Percentiles rank a stretch among this genome's conserved stretches.
Evolutionary conservation across 2,797 vertebrate species (phyloP).

Genomic region (Eospalax fontanierii): DNA sequence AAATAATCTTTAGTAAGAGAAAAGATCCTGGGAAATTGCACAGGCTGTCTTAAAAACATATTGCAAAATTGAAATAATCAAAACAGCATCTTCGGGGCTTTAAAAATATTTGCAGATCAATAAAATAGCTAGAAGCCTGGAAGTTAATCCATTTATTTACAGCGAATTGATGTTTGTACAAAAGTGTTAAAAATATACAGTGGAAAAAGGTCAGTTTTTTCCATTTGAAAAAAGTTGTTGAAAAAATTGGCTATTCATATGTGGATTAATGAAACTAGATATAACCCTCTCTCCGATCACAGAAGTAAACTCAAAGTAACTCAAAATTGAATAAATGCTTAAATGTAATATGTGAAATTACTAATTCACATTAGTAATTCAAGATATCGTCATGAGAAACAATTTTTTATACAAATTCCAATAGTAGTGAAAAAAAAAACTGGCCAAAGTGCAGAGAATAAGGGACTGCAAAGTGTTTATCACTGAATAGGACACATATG

Average conservation of each 20-base stretch:
- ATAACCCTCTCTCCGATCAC: too few relatives aligned
- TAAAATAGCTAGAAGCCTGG: neutral
- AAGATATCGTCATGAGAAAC: neutral
- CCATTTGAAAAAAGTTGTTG: neutral
- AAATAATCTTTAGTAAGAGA: neutral
- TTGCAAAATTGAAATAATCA: neutral
- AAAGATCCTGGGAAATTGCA: neutral
- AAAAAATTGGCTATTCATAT: neutral
- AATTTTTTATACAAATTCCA: neutral
- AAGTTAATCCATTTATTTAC: neutral
- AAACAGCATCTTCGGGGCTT: neutral
- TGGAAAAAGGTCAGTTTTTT: neutral
- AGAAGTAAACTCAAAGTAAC: neutral
- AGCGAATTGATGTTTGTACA: neutral
- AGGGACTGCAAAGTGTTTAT: too few relatives aligned
- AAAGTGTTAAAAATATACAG: neutral
- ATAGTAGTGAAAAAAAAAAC: neutral
- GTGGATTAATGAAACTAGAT: neutral
- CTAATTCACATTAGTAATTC: too few relatives aligned
- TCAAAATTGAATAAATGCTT: neutral
- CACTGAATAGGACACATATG: too few relatives aligned
- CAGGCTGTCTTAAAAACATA: neutral
- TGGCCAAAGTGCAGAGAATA: too few relatives aligned
- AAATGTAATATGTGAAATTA: too few relatives aligned
- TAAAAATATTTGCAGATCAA: neutral